Percentiles rank a stretch among this genome's conserved stretches.
Conservation (phyloP, 2,888 invertebrate species). For the Macrosoma leucophasiata region DNA sequence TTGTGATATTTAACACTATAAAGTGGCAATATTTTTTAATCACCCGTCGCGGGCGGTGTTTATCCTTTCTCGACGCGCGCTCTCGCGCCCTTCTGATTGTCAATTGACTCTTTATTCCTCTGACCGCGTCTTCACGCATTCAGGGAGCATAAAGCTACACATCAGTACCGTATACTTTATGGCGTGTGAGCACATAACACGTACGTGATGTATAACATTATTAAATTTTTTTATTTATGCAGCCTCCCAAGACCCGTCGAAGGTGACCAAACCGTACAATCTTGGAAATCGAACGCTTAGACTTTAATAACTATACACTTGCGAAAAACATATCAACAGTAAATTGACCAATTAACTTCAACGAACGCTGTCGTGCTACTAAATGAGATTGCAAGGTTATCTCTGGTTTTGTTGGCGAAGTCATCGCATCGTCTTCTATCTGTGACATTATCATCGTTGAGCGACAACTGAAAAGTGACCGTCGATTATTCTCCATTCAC, state of each 20-base stretch:
- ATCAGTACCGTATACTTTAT: conserved; percentile 8
- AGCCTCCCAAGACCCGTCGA: no score
- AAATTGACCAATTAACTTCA: conserved; percentile 36
- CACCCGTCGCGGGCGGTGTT: conserved; percentile 42
- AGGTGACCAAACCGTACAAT: no score
- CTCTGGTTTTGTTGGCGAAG: conserved; percentile 50
- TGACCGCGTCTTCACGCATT: conserved; percentile 31
- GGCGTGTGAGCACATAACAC: no score
- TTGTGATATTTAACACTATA: conserved; percentile 62
- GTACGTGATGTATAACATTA: no score
- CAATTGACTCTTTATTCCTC: conserved; percentile 55
- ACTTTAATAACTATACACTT: no score
- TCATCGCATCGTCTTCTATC: conserved; percentile 23
- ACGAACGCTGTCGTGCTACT: conserved; percentile 36
- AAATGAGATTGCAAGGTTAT: conserved; percentile 57
- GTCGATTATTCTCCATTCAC: conserved; percentile 57
- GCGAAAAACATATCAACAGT: no score
- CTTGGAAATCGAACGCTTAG: no score
- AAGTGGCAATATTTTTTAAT: conserved; percentile 63
- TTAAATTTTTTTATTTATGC: conserved; percentile 10
- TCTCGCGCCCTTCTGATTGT: conserved; percentile 46
- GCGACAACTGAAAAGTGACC: conserved; percentile 64
- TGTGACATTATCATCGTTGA: conserved; percentile 48
- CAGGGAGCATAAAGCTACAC: conserved; percentile 13
- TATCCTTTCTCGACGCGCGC: conserved; percentile 41